Evolutionary conservation across 2,888 invertebrate species (phyloP).

Genomic region (Pocota personata): DNA sequence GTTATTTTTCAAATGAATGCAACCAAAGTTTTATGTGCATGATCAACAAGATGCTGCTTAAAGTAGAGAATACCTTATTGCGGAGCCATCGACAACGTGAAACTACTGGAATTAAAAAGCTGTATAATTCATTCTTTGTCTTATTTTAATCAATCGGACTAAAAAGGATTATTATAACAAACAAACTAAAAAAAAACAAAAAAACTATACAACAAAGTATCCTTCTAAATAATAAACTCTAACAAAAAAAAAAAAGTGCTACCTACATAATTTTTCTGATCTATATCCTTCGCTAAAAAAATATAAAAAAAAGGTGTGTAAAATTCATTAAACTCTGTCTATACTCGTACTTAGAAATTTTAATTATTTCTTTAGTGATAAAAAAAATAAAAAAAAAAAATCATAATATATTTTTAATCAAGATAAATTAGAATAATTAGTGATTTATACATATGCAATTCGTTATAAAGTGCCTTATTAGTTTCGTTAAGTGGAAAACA

Average conservation of each 20-base stretch:
- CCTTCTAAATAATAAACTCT: constrained; percentile 11
- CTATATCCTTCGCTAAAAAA: constrained; percentile 21
- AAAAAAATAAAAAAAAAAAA: background rate
- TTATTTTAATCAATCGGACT: constrained; percentile 87
- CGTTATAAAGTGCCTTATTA: constrained; percentile 59
- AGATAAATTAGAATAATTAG: background rate
- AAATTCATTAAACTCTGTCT: constrained; percentile 5
- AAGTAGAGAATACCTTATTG: constrained; percentile 89
- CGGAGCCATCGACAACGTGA: constrained; percentile 92
- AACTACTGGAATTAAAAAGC: constrained; percentile 92
- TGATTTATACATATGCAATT: constrained; percentile 30
- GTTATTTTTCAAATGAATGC: constrained; percentile 80
- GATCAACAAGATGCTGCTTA: constrained; percentile 87
- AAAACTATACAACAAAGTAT: constrained; percentile 2
- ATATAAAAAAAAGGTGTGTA: constrained; percentile 47
- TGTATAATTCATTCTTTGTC: constrained; percentile 94
- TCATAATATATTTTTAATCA: constrained; percentile 9
- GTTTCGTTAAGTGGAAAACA: constrained; percentile 19
- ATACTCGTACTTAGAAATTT: constrained; percentile 59
- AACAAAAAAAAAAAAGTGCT: constrained; percentile 17
- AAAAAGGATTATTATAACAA: constrained; percentile 12
- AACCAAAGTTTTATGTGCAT: constrained; percentile 81
- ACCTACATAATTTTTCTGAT: too few relatives aligned
- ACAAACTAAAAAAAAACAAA: constrained; percentile 21
- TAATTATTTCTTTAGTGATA: constrained; percentile 4